phyloP scores from a whole-genome alignment of 1,140 invertebrate genomes.

The Lepeophtheirus salmonis region DNA sequence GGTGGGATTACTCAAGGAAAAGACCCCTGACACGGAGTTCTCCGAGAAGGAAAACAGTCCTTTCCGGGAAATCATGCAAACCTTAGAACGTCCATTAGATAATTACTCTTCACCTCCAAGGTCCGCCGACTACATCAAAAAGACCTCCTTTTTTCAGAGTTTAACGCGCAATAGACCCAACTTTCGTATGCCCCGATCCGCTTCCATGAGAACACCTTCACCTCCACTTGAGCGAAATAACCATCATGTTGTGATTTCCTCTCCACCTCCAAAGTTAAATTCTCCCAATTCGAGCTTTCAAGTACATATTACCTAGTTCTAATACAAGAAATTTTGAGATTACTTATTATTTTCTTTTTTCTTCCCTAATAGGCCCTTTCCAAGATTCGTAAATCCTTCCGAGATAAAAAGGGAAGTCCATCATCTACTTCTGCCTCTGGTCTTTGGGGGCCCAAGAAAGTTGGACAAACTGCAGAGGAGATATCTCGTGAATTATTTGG shows the following conservation, averaged over 20 bases:
- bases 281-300: slow-evolving; percentile 1
- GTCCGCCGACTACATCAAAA: slow-evolving; percentile 14
- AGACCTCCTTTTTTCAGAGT: slow-evolving; percentile 11
- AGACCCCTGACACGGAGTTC: background rate
- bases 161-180: slow-evolving; percentile 11
- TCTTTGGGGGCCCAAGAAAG: slow-evolving; percentile 1
- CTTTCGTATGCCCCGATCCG: slow-evolving; percentile 2
- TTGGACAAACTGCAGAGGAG: no score
- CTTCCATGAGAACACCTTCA: slow-evolving; percentile 11
- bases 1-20: slow-evolving; percentile 8
- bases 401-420: slow-evolving; percentile 6
- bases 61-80: slow-evolving; percentile 10
- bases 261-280: background rate
- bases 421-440: background rate
- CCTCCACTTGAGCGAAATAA: slow-evolving; percentile 1
- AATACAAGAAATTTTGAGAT: background rate
- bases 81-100: background rate
- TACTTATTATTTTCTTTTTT: background rate
- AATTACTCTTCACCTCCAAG: slow-evolving; percentile 4
- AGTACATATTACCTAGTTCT: background rate
- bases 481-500: background rate
- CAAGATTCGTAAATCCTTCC: slow-evolving; percentile 10
- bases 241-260: background rate
- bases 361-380: background rate
- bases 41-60: slow-evolving; percentile 3